phyloP scores from a whole-genome alignment of 1,140 invertebrate genomes.

The Globodera ellingtonae region DNA sequence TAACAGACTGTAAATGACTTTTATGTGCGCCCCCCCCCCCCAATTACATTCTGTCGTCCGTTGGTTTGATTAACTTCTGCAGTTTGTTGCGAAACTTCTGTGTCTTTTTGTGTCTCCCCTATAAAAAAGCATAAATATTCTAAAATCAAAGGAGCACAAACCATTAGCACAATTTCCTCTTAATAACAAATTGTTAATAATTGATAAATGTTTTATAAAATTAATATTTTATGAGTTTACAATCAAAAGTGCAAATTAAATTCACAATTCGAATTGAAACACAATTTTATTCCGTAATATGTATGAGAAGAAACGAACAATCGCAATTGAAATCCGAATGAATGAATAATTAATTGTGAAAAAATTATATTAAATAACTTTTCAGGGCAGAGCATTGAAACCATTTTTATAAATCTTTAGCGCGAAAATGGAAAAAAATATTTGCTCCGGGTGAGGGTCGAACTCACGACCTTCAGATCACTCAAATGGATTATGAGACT shows the following conservation, averaged over 20 bases:
- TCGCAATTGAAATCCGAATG: no score
- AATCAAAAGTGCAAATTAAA: no score
- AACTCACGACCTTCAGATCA: constrained; percentile 5
- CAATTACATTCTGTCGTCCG: constrained; percentile 60
- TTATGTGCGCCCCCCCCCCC: background rate
- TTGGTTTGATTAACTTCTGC: constrained; percentile 59
- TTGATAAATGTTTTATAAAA: no score
- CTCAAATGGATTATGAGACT: background rate
- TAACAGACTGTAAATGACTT: no score
- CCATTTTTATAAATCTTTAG: background rate
- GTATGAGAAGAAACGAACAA: no score
- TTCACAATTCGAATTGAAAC: no score
- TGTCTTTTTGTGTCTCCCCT: constrained; percentile 51
- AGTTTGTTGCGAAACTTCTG: constrained; percentile 57
- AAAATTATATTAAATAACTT: no score
- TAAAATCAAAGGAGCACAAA: constrained; percentile 10
- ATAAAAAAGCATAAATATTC: constrained; percentile 8
- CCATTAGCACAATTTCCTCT: constrained; percentile 3
- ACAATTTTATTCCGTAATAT: no score
- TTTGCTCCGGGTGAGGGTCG: background rate
- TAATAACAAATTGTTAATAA: no score
- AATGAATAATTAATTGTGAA: no score
- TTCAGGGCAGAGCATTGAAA: no score
- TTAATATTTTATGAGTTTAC: no score
- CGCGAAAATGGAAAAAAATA: background rate